These are phyloP conservation scores for Danio kyathit DNA, from an alignment of 2,797 vertebrate genomes.

Conservation along the genomic window DNA sequence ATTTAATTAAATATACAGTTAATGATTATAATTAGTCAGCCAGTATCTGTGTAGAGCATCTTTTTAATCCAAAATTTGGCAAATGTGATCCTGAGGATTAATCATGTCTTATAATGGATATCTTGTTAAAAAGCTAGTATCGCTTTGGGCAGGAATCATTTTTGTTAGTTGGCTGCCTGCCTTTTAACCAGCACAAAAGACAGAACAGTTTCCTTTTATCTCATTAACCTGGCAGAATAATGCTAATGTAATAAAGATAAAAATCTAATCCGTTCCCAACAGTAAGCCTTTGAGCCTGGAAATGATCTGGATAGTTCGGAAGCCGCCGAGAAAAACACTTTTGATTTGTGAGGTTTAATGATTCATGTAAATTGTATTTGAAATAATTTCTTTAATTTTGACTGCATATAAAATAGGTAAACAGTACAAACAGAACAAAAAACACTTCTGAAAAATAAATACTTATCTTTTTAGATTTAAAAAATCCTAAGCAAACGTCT, in stretches of 20 bases:
- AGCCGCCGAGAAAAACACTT: neutral
- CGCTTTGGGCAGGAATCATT: conserved; percentile 31
- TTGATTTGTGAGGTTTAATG: neutral
- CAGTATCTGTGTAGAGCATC: conserved; percentile 7
- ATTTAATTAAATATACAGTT: neutral
- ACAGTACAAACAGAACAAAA: neutral
- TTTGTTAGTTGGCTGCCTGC: conserved; percentile 26
- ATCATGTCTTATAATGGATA: conserved; percentile 15
- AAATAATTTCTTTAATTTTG: neutral
- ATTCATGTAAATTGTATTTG: neutral
- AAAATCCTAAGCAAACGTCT: neutral
- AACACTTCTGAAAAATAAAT: too few relatives aligned
- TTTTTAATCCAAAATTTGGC: neutral
- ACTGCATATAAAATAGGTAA: neutral
- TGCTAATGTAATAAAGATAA: conserved; percentile 39
- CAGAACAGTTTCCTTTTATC: conserved; percentile 31
- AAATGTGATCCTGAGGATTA: neutral
- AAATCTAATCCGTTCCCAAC: conserved; percentile 37
- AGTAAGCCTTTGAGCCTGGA: conserved; percentile 44
- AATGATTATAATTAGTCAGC: neutral
- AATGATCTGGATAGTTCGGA: conserved; percentile 3
- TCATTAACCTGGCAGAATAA: conserved; percentile 33
- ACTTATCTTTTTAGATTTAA: neutral
- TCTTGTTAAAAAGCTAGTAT: conserved; percentile 20
- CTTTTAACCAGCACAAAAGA: conserved; percentile 22